Evolutionary conservation across 2,113 vertebrate genomes (phyloP).

Genomic region (Laticauda colubrina): DNA sequence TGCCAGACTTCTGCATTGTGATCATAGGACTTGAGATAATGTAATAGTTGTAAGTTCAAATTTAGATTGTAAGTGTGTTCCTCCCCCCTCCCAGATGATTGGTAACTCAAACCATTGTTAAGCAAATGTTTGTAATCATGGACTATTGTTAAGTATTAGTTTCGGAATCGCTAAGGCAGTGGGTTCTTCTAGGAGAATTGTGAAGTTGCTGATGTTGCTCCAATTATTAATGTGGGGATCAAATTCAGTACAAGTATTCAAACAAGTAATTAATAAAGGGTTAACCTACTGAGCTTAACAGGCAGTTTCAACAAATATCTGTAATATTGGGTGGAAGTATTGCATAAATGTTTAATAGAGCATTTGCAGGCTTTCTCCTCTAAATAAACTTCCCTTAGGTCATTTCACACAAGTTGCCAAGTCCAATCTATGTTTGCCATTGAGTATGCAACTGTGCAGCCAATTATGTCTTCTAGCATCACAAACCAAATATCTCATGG

Average conservation of each 20-base stretch:
- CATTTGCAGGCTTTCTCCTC: not conserved
- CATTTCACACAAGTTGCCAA: not conserved
- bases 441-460: not conserved
- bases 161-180: constrained; percentile 40
- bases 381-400: constrained; percentile 17
- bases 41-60: not conserved
- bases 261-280: constrained; percentile 38
- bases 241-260: constrained; percentile 53
- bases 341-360: not conserved
- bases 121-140: not conserved
- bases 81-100: not conserved
- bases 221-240: constrained; percentile 51
- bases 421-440: not conserved
- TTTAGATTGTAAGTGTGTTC: not conserved
- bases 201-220: constrained; percentile 51
- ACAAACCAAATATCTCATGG: not conserved
- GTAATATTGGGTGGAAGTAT: not conserved
- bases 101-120: not conserved
- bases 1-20: not conserved
- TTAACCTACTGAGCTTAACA: constrained; percentile 26
- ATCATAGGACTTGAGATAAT: not conserved
- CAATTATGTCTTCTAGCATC: not conserved
- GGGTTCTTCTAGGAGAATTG: constrained; percentile 37
- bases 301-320: constrained; percentile 18
- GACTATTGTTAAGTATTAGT: constrained; percentile 25